These are phyloP conservation scores for Shinisaurus crocodilurus DNA, from an alignment of 2,113 vertebrate species.

Conservation along the genomic window DNA sequence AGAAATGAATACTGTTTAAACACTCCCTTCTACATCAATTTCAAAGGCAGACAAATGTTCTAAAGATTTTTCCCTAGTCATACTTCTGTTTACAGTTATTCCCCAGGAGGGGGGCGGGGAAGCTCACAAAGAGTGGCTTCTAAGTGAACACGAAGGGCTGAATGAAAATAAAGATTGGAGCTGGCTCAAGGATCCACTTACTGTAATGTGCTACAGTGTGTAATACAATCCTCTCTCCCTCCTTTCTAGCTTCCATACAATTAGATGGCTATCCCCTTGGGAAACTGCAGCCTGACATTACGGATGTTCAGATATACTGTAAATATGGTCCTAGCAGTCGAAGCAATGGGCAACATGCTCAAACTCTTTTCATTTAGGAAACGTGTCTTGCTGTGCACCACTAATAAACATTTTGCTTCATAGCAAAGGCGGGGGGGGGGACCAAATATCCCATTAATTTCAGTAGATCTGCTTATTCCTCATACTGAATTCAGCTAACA, in stretches of 20 bases:
- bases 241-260: conserved; percentile 40
- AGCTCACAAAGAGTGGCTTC: conserved; percentile 12
- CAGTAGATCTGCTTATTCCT: background rate
- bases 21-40: conserved; percentile 3
- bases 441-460: background rate
- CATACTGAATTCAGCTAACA: background rate
- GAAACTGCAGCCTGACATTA: background rate
- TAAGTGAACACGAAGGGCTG: conserved; percentile 19
- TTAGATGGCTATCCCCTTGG: conserved; percentile 13
- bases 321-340: background rate
- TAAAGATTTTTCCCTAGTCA: conserved; percentile 2
- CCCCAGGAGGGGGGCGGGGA: conserved; percentile 24
- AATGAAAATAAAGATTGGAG: conserved; percentile 35
- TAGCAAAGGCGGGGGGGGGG: background rate
- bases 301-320: background rate
- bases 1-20: conserved; percentile 18
- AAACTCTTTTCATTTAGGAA: background rate
- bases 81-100: conserved; percentile 32
- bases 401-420: background rate
- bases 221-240: background rate
- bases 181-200: conserved; percentile 33
- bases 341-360: conserved; percentile 50
- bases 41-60: conserved; percentile 6
- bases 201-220: conserved; percentile 1
- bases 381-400: background rate